Conservation (phyloP, 2,113 vertebrate genomes). For the Paramisgurnus dabryanus region DNA sequence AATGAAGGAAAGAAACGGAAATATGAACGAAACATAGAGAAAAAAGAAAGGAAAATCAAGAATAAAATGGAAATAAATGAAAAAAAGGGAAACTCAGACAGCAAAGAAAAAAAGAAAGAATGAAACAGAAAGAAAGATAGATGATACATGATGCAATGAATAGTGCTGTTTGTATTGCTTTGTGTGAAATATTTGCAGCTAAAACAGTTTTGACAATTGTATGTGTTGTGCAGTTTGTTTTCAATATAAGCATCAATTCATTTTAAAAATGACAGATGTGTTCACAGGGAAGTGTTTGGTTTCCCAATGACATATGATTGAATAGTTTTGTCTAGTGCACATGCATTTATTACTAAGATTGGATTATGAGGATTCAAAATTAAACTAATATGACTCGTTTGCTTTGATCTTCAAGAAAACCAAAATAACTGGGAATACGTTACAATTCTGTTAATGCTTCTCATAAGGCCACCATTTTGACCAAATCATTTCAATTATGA, state of each 20-base stretch:
- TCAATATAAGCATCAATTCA: not conserved
- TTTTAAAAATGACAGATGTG: slow-evolving; percentile 20
- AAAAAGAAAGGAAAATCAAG: not conserved
- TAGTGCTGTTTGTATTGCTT: slow-evolving; percentile 9
- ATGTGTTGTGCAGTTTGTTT: slow-evolving; percentile 12
- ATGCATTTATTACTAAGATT: not conserved
- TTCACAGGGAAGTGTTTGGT: not conserved
- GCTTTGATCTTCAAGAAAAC: not conserved
- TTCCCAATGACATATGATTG: not conserved
- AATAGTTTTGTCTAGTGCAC: not conserved
- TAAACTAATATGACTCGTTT: not conserved
- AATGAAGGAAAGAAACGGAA: no score
- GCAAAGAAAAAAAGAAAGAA: no score
- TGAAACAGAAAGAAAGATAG: no score
- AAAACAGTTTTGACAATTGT: not conserved
- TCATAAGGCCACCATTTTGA: not conserved
- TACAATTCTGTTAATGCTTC: slow-evolving; percentile 1
- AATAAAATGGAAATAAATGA: no score
- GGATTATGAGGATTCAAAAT: not conserved
- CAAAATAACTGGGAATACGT: not conserved
- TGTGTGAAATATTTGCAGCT: not conserved
- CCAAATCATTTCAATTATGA: slow-evolving; percentile 43
- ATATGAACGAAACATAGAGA: no score
- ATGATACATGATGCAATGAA: not conserved
- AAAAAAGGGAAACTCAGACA: no score